Evolutionary conservation across 2,888 invertebrate genomes (phyloP).

Genomic region (Andrena chrysosceles): DNA sequence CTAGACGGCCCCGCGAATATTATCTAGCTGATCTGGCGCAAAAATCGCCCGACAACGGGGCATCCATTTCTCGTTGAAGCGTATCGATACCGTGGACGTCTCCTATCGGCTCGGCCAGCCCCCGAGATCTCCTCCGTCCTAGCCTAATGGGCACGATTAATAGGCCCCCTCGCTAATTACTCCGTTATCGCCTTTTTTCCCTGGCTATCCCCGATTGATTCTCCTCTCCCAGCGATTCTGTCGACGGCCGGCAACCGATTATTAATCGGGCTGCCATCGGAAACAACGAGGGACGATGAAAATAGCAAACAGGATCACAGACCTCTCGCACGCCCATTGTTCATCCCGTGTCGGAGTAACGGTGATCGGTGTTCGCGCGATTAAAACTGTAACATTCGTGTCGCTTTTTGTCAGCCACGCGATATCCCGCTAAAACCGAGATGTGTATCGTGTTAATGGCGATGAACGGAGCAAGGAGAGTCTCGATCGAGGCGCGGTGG

Average conservation of each 20-base stretch:
- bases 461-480: slow-evolving; percentile 30
- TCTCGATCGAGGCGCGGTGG: not conserved
- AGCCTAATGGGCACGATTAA: slow-evolving; percentile 52
- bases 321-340: slow-evolving; percentile 20
- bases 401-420: slow-evolving; percentile 38
- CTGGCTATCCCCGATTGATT: not conserved
- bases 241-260: not conserved
- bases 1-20: slow-evolving; percentile 31
- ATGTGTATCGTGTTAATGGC: slow-evolving; percentile 10
- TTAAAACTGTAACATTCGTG: slow-evolving; percentile 36
- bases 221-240: not conserved
- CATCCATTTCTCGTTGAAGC: slow-evolving; percentile 48
- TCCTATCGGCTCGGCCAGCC: slow-evolving; percentile 12
- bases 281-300: not conserved
- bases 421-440: slow-evolving; percentile 5
- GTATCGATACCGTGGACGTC: slow-evolving; percentile 44
- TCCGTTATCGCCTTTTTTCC: slow-evolving; percentile 24
- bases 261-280: slow-evolving; percentile 18
- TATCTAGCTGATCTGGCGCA: slow-evolving; percentile 6
- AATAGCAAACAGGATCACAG: slow-evolving; percentile 17
- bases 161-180: slow-evolving; percentile 43
- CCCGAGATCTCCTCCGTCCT: slow-evolving; percentile 31
- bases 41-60: slow-evolving; percentile 48
- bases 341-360: slow-evolving; percentile 25
- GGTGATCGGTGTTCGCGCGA: slow-evolving; percentile 35